Evolutionary conservation across 2,888 invertebrate genomes (phyloP), one percentile per base, ranked within the genome.

Genomic region (Erynnis tages): DNA sequence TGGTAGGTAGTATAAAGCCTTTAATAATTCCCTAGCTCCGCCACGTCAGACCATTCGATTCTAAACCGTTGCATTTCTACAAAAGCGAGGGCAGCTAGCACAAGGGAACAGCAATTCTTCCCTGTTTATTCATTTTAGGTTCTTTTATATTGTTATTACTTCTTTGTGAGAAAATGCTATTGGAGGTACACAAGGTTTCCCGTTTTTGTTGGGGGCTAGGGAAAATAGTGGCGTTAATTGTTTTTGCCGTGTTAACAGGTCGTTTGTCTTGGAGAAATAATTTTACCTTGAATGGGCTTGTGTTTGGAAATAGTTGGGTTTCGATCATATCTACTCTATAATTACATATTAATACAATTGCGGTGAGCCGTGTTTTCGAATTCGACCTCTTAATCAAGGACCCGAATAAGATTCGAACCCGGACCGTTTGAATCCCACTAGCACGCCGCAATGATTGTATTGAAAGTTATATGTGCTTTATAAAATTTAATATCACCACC

Each of bases 151-250:
- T 45, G 44, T 45, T 45, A 23, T 43, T 8, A 11, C 11, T 38
- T 21, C 32, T 34, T 45, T 23, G 32, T 34, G 14, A 32, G 21
- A 34, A 44, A 34, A 13, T 3, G 21, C 23, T 34, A 34, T 45
- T 34, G 32, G 34, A 45, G n/a, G 41, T 2, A 10, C 11, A 7
- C 8, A n/a, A 45, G 21, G 32, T 10, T 32, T 45, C 44, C 32
- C 14, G 17, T 25, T 46, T 46, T 35, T 35, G 34, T 45, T 25
- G 14, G 14, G 4, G 7, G 16, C 11, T 35, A 17, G 25, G 27
- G 25, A 25, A 46, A 45, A 35, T 27, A 19, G 32, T 46, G 34
- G 45, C 44, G 40, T 53, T 35, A 32, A 41, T 30, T 50, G 41
- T 48, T 55, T 44, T 46, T 25, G 25, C 25, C n/a, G 8, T 25